Conservation (phyloP, 2,113 vertebrate species). For the Nyctereutes procyonoides region DNA sequence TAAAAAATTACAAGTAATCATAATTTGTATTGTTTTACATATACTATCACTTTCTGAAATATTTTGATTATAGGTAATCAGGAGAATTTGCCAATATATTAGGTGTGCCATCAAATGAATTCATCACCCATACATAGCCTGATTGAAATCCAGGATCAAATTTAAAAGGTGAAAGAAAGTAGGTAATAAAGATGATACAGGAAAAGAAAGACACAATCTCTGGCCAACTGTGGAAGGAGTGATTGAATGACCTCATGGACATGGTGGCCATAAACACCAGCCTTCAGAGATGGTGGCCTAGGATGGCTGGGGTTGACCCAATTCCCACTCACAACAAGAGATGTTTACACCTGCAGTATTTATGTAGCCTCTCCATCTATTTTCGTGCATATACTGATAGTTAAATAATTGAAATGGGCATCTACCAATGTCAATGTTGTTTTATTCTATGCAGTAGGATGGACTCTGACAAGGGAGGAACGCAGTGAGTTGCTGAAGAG, state of each 20-base stretch:
- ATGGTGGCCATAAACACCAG: rapidly evolving
- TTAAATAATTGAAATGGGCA: rapidly evolving
- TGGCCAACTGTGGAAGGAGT: neutral
- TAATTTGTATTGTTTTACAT: neutral
- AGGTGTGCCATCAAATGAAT: neutral
- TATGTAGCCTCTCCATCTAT: too few species aligned
- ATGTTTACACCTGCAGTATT: rapidly evolving
- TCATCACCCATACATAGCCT: neutral
- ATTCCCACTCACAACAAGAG: too few species aligned
- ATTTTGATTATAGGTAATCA: neutral
- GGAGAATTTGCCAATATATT: neutral
- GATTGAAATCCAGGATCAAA: neutral
- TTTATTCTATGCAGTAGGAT: neutral
- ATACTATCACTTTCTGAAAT: neutral
- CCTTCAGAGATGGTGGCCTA: rapidly evolving
- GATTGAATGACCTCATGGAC: rapidly evolving
- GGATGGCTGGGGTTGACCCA: rapidly evolving
- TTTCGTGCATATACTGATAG: rapidly evolving
- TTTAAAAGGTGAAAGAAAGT: neutral
- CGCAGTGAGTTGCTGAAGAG: rapidly evolving
- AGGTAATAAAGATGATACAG: too few species aligned
- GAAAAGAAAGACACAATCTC: neutral
- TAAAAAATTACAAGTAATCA: neutral
- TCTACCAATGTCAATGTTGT: neutral
- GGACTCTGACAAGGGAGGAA: neutral